Evolutionary conservation across 2,113 vertebrate species (phyloP).

Genomic region (Tauraco erythrolophus): DNA sequence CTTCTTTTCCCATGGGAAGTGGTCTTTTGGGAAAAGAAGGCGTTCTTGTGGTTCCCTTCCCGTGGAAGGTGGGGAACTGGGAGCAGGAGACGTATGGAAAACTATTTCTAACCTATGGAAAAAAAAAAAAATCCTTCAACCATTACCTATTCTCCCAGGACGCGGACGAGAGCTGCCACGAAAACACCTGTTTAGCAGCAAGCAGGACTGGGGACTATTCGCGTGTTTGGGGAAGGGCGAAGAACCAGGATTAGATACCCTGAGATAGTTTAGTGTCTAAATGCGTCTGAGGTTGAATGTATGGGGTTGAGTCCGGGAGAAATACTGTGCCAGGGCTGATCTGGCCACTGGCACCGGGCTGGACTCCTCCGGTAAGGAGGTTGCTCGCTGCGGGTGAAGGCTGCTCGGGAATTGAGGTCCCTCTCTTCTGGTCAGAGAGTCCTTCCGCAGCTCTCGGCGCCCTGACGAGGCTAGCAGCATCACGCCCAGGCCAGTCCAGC

Average conservation of each 20-base stretch:
- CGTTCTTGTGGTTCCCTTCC: background rate
- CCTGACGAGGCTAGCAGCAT: background rate
- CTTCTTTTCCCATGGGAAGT: background rate
- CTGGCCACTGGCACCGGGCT: background rate
- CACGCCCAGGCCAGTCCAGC: background rate
- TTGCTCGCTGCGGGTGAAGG: background rate
- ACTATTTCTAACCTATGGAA: background rate
- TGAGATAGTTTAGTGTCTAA: background rate
- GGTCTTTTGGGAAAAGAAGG: background rate
- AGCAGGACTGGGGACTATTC: background rate
- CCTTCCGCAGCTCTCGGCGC: background rate
- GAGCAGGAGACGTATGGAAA: background rate
- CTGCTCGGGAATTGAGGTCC: background rate
- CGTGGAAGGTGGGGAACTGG: background rate
- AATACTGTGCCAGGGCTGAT: background rate
- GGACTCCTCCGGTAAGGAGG: background rate
- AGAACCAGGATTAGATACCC: background rate
- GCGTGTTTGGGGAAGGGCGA: rapidly evolving
- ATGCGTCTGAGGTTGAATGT: background rate
- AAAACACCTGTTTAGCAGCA: background rate
- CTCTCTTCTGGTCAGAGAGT: background rate
- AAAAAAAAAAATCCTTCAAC: background rate
- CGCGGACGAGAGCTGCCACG: rapidly evolving
- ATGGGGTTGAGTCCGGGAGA: background rate
- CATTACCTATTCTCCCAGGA: background rate